These are phyloP conservation scores for Eudorcas thomsonii DNA, from an alignment of 2,113 vertebrate genomes.

Conservation along the genomic window DNA sequence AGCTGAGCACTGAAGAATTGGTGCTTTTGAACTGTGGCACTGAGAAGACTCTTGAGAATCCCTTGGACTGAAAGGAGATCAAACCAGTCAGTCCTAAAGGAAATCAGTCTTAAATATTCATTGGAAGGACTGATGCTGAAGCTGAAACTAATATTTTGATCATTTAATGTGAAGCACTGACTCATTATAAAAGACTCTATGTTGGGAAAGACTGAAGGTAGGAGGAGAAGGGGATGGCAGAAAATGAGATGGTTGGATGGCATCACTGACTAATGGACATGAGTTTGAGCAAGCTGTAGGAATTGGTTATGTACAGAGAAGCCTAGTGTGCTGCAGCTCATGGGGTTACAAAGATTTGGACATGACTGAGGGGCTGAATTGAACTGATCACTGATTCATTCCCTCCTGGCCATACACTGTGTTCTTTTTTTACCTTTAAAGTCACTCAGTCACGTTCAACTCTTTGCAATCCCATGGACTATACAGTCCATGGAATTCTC, in stretches of 20 bases:
- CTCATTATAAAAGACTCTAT: not conserved
- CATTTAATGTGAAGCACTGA: not conserved
- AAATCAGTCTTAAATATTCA: not conserved
- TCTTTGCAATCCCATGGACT: not conserved
- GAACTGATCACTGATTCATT: not conserved
- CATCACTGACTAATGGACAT: not conserved
- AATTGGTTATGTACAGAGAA: not conserved
- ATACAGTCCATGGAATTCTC: not conserved
- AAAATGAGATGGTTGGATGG: not conserved
- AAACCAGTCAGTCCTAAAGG: not conserved
- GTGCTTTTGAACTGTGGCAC: not conserved
- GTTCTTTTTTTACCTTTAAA: not conserved
- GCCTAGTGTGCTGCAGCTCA: fast-evolving
- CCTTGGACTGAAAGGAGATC: not conserved
- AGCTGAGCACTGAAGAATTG: not conserved
- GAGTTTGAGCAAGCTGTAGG: not conserved
- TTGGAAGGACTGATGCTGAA: not conserved
- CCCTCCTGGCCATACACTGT: not conserved
- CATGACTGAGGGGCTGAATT: not conserved
- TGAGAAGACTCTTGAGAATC: not conserved
- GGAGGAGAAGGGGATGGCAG: not conserved
- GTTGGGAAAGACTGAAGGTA: not conserved
- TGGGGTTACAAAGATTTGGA: not conserved
- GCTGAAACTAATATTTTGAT: not conserved
- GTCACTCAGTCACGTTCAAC: not conserved